Evolutionary conservation across 92 coral and sea anemone genomes (phyloP).

Genomic region (Virgularia gustaviana): DNA sequence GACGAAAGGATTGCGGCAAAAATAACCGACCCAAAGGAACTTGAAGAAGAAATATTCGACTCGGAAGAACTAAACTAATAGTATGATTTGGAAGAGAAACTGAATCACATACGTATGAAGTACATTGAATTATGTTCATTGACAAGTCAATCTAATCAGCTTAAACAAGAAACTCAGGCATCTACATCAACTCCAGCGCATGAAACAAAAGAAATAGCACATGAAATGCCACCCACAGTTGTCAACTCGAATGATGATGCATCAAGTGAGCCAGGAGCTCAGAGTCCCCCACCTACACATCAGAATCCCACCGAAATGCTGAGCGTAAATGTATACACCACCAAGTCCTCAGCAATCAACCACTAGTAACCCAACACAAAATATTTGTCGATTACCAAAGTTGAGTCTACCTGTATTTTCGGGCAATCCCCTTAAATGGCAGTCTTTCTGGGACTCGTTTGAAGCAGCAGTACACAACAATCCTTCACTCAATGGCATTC

Average conservation of each 20-base stretch:
- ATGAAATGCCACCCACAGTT: neutral
- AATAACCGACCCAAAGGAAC: neutral
- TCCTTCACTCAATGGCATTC: constrained; percentile 17
- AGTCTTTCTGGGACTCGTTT: constrained; percentile 46
- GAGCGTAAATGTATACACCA: neutral
- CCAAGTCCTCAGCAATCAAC: neutral
- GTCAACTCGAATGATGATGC: neutral
- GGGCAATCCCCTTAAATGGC: constrained; percentile 44
- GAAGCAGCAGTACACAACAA: constrained; percentile 39
- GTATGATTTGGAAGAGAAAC: constrained; percentile 2
- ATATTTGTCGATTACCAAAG: constrained; percentile 42
- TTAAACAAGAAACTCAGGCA: neutral
- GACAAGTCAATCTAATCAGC: neutral
- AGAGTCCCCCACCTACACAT: neutral
- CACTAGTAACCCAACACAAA: neutral
- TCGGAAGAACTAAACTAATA: neutral
- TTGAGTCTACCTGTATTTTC: constrained; percentile 36
- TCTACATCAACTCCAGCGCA: neutral
- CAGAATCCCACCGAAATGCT: neutral
- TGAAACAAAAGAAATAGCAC: neutral
- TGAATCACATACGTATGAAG: constrained; percentile 9
- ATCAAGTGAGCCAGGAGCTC: neutral
- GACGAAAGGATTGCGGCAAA: constrained; percentile 3
- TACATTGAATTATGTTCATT: neutral
- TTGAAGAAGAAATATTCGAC: constrained; percentile 3